These are phyloP conservation scores for Mustela nigripes DNA, from an alignment of 2,113 vertebrate genomes.

Conservation along the genomic window DNA sequence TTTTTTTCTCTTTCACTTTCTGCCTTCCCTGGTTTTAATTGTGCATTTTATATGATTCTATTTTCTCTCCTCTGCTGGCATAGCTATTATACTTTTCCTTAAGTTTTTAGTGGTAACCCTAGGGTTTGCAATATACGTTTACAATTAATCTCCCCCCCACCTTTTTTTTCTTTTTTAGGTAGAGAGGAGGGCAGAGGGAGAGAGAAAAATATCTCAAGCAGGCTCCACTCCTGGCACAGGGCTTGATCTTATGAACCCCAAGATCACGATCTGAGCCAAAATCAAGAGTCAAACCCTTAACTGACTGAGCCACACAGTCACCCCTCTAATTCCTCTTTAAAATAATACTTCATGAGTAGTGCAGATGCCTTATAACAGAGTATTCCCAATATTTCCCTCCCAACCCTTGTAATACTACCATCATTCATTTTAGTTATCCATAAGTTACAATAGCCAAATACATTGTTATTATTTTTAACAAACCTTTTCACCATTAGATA, in stretches of 20 bases:
- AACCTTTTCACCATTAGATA: neutral
- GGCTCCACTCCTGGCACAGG: no score
- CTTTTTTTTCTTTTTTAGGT: neutral
- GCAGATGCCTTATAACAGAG: no score
- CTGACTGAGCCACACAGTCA: no score
- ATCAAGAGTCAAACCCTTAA: no score
- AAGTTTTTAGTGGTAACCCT: neutral
- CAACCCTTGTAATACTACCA: neutral
- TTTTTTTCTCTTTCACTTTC: neutral
- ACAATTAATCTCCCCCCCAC: neutral
- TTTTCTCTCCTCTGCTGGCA: neutral
- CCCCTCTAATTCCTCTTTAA: no score
- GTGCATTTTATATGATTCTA: neutral
- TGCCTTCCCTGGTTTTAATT: neutral
- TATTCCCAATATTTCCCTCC: no score
- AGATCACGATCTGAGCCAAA: no score
- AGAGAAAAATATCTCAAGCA: no score
- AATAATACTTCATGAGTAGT: no score
- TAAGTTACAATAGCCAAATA: neutral
- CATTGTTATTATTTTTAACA: neutral
- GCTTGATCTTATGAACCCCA: no score
- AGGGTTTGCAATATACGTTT: neutral
- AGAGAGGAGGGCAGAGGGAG: no score
- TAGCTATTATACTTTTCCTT: neutral
- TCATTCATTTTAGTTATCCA: neutral